Conservation (phyloP, 2,888 invertebrate species). For the Clusia tigrina region DNA sequence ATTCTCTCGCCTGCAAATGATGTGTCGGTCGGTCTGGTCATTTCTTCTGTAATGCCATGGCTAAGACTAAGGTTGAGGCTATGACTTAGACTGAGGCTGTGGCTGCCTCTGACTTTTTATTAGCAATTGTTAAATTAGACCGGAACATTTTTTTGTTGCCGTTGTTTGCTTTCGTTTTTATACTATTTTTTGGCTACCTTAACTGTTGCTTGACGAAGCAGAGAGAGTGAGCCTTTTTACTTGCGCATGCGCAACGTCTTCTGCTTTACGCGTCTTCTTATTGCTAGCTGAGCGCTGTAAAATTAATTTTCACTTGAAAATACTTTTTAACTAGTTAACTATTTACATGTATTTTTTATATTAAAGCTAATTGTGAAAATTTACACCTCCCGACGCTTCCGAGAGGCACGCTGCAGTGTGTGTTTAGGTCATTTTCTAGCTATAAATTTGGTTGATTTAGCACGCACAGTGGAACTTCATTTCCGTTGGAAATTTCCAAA, state of each 20-base stretch:
- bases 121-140: slow-evolving; percentile 60
- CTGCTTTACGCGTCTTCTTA: not conserved
- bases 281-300: not conserved
- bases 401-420: slow-evolving; percentile 1
- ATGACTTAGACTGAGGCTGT: slow-evolving; percentile 4
- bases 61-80: no score
- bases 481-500: no score
- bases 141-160: slow-evolving; percentile 49
- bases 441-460: no score
- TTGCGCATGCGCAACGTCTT: not conserved
- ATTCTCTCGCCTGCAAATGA: slow-evolving; percentile 23
- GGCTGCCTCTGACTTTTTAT: slow-evolving; percentile 45
- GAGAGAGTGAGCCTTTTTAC: not conserved
- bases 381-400: slow-evolving; percentile 7
- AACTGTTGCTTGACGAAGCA: not conserved
- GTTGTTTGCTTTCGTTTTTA: not conserved
- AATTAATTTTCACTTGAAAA: not conserved
- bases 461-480: no score
- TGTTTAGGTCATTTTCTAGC: slow-evolving; percentile 25
- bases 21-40: not conserved
- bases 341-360: slow-evolving; percentile 10
- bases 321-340: slow-evolving; percentile 3
- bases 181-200: slow-evolving; percentile 33
- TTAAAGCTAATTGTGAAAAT: slow-evolving; percentile 16
- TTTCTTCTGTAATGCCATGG: no score